Evolutionary conservation across 2,888 invertebrate species (phyloP).

Genomic region (Ophonus ardosiacus): DNA sequence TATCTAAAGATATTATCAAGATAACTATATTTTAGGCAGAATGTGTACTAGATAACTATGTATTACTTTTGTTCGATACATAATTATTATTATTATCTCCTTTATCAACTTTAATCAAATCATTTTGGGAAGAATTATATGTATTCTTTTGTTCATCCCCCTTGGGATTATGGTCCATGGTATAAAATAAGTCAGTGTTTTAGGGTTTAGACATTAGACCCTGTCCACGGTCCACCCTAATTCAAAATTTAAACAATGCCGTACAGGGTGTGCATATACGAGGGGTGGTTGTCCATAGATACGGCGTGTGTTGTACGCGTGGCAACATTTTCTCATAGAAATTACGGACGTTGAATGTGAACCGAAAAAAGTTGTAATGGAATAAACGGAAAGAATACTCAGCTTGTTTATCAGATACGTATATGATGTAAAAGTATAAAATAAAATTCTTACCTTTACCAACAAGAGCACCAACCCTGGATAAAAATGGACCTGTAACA

Average conservation of each 20-base stretch:
- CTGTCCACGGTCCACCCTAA: conserved; percentile 22
- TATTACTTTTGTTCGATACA: too few species aligned
- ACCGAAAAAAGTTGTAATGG: too few species aligned
- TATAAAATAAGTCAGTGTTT: background rate
- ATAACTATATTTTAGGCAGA: too few species aligned
- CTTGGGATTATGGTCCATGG: background rate
- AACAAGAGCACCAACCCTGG: too few species aligned
- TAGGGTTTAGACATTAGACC: background rate
- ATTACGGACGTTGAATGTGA: conserved; percentile 18
- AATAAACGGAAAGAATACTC: too few species aligned
- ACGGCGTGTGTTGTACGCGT: conserved; percentile 31
- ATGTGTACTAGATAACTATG: too few species aligned
- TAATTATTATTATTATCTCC: too few species aligned
- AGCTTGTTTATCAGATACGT: too few species aligned
- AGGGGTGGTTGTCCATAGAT: conserved; percentile 40
- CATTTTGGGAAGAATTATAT: background rate
- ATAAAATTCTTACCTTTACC: too few species aligned
- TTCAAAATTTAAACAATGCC: conserved; percentile 35
- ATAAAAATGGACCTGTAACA: too few species aligned
- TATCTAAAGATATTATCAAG: too few species aligned
- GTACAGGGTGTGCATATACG: conserved; percentile 11
- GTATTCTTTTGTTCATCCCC: background rate
- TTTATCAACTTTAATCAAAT: background rate
- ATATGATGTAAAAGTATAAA: too few species aligned
- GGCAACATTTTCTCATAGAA: conserved; percentile 37